Evolutionary conservation across 2,888 invertebrate species (phyloP), one percentile per base, ranked within the genome.

Genomic region (Ochropleura leucogaster): DNA sequence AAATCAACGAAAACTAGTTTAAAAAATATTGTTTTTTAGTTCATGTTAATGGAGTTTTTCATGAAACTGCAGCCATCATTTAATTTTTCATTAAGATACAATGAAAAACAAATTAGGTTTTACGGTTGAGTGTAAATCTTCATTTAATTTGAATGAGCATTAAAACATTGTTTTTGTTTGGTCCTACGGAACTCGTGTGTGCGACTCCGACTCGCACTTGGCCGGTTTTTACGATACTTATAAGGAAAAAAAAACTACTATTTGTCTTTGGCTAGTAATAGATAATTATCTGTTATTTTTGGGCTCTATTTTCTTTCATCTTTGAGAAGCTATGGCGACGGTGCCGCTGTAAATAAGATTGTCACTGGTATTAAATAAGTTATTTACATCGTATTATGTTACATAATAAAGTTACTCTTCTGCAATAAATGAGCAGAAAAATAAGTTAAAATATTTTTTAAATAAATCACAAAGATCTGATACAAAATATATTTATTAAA

Each of bases 391-490:
- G 30, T 62, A 55, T 68, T 30, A n/a, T 65, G 14, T 57, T 55
- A 14, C 30, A 30, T 42, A 8, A 14, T 55, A 63, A 47, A 53
- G 5, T 10, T 49, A 16, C 16, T 60, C 8, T 44, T 75, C 42
- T 44, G 16, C 49, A 68, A 55, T 53, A 18, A 60, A 46, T 46
- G 7, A 46, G 7, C 30, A 64, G 16, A 40, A 7, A 47, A 53
- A 14, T 44, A 49, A 49, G 53, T 30, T 40, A 30, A 42, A 49
- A 53, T 60, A 60, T 49, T 55, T 44, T 44, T 68, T 16, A 44
- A 68, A 57, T 40, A 12, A 55, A 68, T 30, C 51, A 69, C 42
- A 62, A 69, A 69, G 77, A 76, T 76, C 76, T 76, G 77, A 77
- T 76, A 68, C 3, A 30, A 62, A 44, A 18, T 30, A 30, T 30